Evolutionary conservation across 2,888 invertebrate genomes (phyloP).

Genomic region (Chymomyza caudatula): DNA sequence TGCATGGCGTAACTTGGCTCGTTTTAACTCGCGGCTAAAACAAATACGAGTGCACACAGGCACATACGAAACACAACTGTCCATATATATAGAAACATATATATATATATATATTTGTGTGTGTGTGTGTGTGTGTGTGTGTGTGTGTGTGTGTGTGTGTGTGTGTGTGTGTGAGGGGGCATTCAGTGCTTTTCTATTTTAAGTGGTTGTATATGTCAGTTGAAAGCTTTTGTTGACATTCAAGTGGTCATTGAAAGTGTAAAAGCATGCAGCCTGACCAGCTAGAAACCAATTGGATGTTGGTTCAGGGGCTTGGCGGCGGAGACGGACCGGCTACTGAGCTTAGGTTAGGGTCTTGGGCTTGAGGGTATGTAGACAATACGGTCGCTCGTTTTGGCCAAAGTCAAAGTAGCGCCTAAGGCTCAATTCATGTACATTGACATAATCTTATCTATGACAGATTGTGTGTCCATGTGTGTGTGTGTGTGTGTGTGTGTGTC

Average conservation of each 20-base stretch:
- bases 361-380: background rate
- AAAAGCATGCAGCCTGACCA: slow-evolving; percentile 34
- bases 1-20: slow-evolving; percentile 28
- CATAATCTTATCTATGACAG: slow-evolving; percentile 52
- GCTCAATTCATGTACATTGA: slow-evolving; percentile 35
- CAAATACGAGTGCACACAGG: slow-evolving; percentile 28
- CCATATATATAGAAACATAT: too few relatives aligned
- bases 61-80: too few relatives aligned
- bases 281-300: background rate
- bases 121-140: slow-evolving; percentile 11
- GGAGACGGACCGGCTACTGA: background rate
- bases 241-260: slow-evolving; percentile 69
- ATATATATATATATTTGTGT: background rate
- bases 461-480: slow-evolving; percentile 16
- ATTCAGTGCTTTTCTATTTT: slow-evolving; percentile 55
- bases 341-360: background rate
- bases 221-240: slow-evolving; percentile 70
- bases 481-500: slow-evolving; percentile 10
- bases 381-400: background rate
- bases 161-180: slow-evolving; percentile 15
- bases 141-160: slow-evolving; percentile 7
- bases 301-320: background rate
- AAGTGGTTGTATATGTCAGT: slow-evolving; percentile 70
- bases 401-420: slow-evolving; percentile 33
- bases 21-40: slow-evolving; percentile 60